These are phyloP conservation scores for Plagodis pulveraria DNA, from an alignment of 2,888 invertebrate genomes.

Conservation along the genomic window DNA sequence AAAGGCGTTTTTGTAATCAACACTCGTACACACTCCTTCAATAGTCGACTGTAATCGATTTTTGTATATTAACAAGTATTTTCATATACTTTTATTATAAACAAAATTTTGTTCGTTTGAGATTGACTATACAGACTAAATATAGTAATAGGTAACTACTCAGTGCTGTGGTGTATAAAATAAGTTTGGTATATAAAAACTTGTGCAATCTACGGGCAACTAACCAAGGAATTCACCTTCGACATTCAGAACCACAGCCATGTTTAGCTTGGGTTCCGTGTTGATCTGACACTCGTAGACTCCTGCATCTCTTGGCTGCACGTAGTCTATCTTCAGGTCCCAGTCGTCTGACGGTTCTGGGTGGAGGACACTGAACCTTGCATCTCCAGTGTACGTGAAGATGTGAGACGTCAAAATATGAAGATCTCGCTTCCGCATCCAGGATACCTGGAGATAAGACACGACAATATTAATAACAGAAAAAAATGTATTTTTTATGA, in stretches of 20 bases:
- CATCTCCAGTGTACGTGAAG: conserved; percentile 95
- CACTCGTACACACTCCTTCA: too few species aligned
- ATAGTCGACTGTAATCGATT: too few species aligned
- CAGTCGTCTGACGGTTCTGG: conserved; percentile 94
- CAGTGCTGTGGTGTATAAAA: too few species aligned
- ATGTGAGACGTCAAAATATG: conserved; percentile 93
- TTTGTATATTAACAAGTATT: too few species aligned
- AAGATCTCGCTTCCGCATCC: conserved; percentile 92
- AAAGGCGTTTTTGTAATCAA: too few species aligned
- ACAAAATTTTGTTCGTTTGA: too few species aligned
- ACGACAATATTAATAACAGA: neutral
- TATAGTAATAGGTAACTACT: too few species aligned
- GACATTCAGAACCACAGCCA: conserved; percentile 91
- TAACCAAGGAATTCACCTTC: conserved; percentile 86
- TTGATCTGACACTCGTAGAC: conserved; percentile 96
- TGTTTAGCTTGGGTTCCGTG: conserved; percentile 95
- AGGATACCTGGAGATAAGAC: conserved; percentile 87
- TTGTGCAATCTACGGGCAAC: conserved; percentile 9
- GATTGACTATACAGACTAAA: too few species aligned
- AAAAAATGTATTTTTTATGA: neutral
- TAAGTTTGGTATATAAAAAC: neutral
- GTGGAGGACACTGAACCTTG: conserved; percentile 93
- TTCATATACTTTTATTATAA: too few species aligned
- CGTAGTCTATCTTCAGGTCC: conserved; percentile 93
- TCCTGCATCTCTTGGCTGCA: conserved; percentile 93